phyloP scores from a whole-genome alignment of 2,113 vertebrate genomes.

The Phrynosoma blainvillii region DNA sequence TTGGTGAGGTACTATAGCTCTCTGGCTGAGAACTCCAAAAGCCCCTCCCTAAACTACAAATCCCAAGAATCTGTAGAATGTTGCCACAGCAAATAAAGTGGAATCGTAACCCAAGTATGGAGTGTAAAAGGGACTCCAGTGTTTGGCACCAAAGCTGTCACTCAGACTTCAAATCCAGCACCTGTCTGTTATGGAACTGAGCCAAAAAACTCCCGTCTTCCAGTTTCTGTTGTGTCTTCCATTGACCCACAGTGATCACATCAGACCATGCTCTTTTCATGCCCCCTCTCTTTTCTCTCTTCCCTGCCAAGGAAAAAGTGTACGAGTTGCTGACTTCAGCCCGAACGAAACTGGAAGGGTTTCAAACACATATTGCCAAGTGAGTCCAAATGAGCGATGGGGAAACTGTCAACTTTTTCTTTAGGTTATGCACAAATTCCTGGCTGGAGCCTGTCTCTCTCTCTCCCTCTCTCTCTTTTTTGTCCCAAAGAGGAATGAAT shows the following conservation, averaged over 20 bases:
- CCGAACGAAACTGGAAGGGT: conserved; percentile 88
- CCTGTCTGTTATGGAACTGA: not conserved
- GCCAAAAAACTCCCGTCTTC: not conserved
- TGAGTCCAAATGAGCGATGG: conserved; percentile 62
- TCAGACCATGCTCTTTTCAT: no score
- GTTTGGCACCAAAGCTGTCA: no score
- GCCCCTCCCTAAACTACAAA: no score
- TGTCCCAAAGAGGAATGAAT: not conserved
- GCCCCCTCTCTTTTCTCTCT: not conserved
- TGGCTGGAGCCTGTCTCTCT: no score
- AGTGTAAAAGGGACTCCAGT: no score
- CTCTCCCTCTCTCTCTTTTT: not conserved
- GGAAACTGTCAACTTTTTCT: not conserved
- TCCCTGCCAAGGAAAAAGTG: conserved; percentile 85
- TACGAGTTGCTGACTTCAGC: conserved; percentile 88
- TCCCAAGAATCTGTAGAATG: no score
- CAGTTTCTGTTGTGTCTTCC: not conserved
- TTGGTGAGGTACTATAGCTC: no score
- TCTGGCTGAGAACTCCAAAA: no score
- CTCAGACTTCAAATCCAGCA: no score
- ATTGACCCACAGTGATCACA: no score
- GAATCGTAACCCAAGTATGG: no score
- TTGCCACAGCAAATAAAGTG: no score
- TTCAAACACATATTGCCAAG: conserved; percentile 90
- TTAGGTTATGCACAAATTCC: not conserved